A percentile compares a stretch with the other conserved stretches of the same genome.
Evolutionary conservation across 2,888 invertebrate species (phyloP).

Genomic region (Pristionchus entomophagus): DNA sequence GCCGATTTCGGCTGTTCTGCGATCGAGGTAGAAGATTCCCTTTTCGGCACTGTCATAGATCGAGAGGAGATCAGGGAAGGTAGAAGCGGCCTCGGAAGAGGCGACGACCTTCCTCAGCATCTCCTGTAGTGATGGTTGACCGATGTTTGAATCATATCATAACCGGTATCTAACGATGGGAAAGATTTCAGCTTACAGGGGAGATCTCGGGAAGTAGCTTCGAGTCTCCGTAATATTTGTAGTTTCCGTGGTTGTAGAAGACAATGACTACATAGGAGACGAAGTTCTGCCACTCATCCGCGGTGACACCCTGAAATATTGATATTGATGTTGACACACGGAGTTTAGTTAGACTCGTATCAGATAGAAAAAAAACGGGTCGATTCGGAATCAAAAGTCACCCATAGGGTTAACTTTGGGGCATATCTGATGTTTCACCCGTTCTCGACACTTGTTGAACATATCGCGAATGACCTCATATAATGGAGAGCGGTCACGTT

Average conservation of each 20-base stretch:
- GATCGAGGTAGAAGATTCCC: constrained; percentile 83
- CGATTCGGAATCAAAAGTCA: no score
- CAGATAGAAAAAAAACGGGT: no score
- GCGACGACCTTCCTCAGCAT: constrained; percentile 85
- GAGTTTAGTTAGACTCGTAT: no score
- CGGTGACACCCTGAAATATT: constrained; percentile 59
- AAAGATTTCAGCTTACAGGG: constrained; percentile 74
- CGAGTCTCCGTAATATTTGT: constrained; percentile 94
- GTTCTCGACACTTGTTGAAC: no score
- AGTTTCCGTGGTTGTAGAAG: constrained; percentile 86
- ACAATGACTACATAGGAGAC: constrained; percentile 89
- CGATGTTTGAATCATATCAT: no score
- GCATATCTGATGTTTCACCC: no score
- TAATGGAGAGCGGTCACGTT: no score
- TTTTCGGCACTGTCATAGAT: constrained; percentile 83
- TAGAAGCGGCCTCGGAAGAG: constrained; percentile 83
- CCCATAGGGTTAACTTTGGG: no score
- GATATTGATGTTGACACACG: no score
- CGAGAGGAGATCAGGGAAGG: constrained; percentile 81
- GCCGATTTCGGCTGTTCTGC: constrained; percentile 85
- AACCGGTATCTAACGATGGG: no score
- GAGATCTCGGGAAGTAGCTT: constrained; percentile 91
- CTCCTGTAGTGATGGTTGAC: constrained; percentile 76
- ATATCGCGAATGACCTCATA: no score
- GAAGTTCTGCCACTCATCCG: constrained; percentile 63